These are phyloP conservation scores for Phalera bucephala DNA, from an alignment of 2,888 invertebrate species.

Conservation along the genomic window DNA sequence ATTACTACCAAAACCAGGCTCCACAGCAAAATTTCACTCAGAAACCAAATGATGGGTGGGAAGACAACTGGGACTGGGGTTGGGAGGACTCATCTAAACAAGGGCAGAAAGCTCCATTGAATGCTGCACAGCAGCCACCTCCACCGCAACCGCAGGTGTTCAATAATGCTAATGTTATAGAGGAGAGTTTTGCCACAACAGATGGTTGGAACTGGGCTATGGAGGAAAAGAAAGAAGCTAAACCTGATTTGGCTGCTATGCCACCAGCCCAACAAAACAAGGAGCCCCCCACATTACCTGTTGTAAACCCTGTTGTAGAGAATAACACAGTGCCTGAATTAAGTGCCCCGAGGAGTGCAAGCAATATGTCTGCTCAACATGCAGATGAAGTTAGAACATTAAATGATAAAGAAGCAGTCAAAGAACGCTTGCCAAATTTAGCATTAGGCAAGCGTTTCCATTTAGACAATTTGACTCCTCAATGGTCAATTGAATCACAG, in stretches of 20 bases:
- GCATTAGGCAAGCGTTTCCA: conserved; percentile 69
- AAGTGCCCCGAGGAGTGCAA: conserved; percentile 30
- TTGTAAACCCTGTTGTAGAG: conserved; percentile 32
- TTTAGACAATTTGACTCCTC: conserved; percentile 77
- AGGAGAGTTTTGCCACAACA: conserved; percentile 82
- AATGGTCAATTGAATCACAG: conserved; percentile 87
- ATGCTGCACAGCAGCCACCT: conserved; percentile 22
- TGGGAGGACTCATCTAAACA: conserved; percentile 82
- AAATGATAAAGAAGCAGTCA: conserved; percentile 64
- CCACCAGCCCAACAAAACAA: conserved; percentile 30
- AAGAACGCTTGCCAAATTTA: conserved; percentile 70
- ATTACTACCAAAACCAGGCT: conserved; percentile 56
- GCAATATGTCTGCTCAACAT: conserved; percentile 32
- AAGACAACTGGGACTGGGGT: conserved; percentile 83
- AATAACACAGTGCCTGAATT: conserved; percentile 36
- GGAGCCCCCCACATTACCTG: conserved; percentile 26
- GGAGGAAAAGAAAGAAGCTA: conserved; percentile 68
- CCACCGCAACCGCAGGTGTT: conserved; percentile 37
- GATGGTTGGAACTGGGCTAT: conserved; percentile 86
- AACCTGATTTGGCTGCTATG: conserved; percentile 22
- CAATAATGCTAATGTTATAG: conserved; percentile 76
- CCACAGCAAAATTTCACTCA: conserved; percentile 47
- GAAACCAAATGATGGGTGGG: conserved; percentile 63
- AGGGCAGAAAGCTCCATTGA: conserved; percentile 48
- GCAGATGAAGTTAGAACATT: conserved; percentile 59